Conservation (phyloP, 2,113 vertebrate genomes). For the Aptenodytes patagonicus region DNA sequence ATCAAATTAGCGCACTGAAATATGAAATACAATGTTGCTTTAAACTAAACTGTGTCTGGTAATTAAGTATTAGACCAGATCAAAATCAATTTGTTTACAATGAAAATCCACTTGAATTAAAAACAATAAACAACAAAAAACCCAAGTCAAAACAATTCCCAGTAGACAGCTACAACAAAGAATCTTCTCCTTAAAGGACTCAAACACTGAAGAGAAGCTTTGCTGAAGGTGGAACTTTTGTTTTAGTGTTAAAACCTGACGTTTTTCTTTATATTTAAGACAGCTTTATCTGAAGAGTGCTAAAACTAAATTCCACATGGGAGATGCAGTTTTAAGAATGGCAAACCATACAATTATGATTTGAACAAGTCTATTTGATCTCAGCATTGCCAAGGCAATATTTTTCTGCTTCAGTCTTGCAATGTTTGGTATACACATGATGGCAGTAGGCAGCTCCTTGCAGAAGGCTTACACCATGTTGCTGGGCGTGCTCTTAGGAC, state of each 20-base stretch:
- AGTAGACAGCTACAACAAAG: not conserved
- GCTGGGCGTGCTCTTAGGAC: slow-evolving; percentile 44
- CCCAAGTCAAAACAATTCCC: not conserved
- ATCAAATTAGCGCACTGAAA: slow-evolving; percentile 5
- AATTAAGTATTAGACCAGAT: not conserved
- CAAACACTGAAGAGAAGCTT: not conserved
- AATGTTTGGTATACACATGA: not conserved
- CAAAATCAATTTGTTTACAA: slow-evolving; percentile 21
- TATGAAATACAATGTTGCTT: not conserved
- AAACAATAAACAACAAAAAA: not conserved
- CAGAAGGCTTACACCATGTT: slow-evolving; percentile 36
- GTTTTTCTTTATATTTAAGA: slow-evolving; percentile 6
- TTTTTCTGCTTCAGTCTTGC: slow-evolving; percentile 53
- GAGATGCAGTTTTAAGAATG: slow-evolving; percentile 57
- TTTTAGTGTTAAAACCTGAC: slow-evolving; percentile 8
- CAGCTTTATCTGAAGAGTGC: slow-evolving; percentile 44
- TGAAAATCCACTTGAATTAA: slow-evolving; percentile 27
- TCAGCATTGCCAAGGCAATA: slow-evolving; percentile 44
- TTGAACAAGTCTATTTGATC: slow-evolving; percentile 50
- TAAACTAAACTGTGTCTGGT: not conserved
- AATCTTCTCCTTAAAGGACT: not conserved
- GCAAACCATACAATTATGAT: slow-evolving; percentile 57
- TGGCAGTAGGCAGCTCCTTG: slow-evolving; percentile 58
- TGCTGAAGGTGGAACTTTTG: not conserved
- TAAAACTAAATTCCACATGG: slow-evolving; percentile 55